These are phyloP conservation scores for Phoebastria nigripes DNA, from an alignment of 2,797 vertebrate species.

Conservation along the genomic window DNA sequence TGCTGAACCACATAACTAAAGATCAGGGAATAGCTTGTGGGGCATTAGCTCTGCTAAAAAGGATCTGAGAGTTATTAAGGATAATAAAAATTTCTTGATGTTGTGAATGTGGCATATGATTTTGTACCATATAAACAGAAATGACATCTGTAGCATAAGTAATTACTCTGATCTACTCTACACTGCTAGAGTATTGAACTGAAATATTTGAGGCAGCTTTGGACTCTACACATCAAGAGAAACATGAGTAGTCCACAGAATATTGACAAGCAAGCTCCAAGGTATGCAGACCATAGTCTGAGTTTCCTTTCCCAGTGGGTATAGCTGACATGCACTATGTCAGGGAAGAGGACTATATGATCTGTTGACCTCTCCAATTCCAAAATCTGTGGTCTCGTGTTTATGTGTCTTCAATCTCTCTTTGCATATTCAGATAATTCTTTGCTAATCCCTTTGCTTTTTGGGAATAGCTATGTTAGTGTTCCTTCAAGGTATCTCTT, in stretches of 20 bases:
- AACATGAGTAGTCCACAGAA: neutral
- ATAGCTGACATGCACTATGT: neutral
- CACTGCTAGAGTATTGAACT: neutral
- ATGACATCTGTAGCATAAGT: neutral
- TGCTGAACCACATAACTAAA: neutral
- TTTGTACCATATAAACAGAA: neutral
- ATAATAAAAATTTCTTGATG: neutral
- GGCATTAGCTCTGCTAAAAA: neutral
- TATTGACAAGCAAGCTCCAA: neutral
- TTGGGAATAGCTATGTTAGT: neutral
- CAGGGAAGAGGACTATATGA: neutral
- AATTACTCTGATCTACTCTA: neutral
- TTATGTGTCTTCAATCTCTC: neutral
- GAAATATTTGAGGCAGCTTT: neutral
- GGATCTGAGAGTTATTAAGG: neutral
- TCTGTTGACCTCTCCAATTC: neutral
- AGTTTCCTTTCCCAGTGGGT: neutral
- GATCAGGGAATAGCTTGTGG: neutral
- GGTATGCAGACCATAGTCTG: neutral
- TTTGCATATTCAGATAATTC: neutral
- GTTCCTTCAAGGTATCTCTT: neutral
- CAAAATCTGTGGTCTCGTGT: neutral
- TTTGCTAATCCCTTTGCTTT: neutral
- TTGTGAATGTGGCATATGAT: neutral
- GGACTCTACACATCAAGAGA: neutral